phyloP scores from a whole-genome alignment of 2,888 invertebrate genomes.

The Melieria crassipennis region DNA sequence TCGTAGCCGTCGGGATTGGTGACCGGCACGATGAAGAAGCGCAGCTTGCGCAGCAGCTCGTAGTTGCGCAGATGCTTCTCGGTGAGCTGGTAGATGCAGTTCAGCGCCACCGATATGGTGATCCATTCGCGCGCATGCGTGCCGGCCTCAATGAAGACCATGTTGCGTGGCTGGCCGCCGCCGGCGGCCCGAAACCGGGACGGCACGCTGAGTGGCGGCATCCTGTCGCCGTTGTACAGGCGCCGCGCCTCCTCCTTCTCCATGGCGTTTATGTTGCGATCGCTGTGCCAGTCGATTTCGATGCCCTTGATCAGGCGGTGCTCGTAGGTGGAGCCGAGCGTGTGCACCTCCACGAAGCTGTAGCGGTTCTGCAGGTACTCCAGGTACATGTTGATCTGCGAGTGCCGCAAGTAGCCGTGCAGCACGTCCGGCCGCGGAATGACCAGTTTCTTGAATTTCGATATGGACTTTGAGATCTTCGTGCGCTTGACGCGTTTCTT shows the following conservation, averaged over 20 bases:
- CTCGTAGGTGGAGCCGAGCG: slow-evolving; percentile 60
- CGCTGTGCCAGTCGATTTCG: slow-evolving; percentile 60
- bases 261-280: slow-evolving; percentile 45
- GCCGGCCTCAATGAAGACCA: slow-evolving; percentile 64
- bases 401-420: slow-evolving; percentile 56
- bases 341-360: slow-evolving; percentile 55
- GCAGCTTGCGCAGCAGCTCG: slow-evolving; percentile 69
- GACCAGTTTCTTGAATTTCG: slow-evolving; percentile 37
- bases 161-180: slow-evolving; percentile 46
- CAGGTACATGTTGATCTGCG: slow-evolving; percentile 60
- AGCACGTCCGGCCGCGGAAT: slow-evolving; percentile 57
- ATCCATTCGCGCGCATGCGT: slow-evolving; percentile 77
- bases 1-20: slow-evolving; percentile 81
- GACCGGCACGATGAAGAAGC: slow-evolving; percentile 75
- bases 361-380: slow-evolving; percentile 57
- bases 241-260: slow-evolving; percentile 38
- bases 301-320: slow-evolving; percentile 56
- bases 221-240: neutral
- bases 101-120: slow-evolving; percentile 71
- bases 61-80: slow-evolving; percentile 65
- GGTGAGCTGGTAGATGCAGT: slow-evolving; percentile 71
- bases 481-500: slow-evolving; percentile 12
- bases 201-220: neutral
- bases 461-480: neutral
- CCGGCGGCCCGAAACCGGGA: neutral